Evolutionary conservation across 2,888 invertebrate species (phyloP), one percentile per base, ranked within the genome.

Genomic region (Philonicus albiceps): DNA sequence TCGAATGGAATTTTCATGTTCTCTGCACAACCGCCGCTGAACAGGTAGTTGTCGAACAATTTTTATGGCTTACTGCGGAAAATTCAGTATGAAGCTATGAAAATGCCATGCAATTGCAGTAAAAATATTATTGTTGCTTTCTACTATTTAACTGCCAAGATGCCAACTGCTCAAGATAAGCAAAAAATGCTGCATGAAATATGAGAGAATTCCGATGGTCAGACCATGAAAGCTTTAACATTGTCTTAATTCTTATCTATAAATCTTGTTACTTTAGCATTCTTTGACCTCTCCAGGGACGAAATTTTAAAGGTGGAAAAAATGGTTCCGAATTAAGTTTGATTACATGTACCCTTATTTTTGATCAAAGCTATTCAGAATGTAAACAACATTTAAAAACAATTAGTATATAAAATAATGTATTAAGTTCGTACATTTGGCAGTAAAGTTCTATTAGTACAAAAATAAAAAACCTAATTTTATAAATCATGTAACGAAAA

Each of bases 1-100:
- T 76, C 37, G 76, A 76, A 76, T 76, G 40, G 76, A 76, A 40
- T 76, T 37, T 76, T n/a, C 76, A 37, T 76, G 40, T 76, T 76
- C 40, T 22, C 2, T 43, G 75, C 34, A 43, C 19, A n/a, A 13
- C 49, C 5, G 49, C n/a, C 49, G n/a, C 49, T 16, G n/a, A n/a
- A 49, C 49, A 49, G 49, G 49, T 49, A 49, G 49, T 49, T 49
- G 49, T 49, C 19, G 49, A 49, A 49, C 49, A n/a, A 49, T 49
- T 49, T 49, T 49, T n/a, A 49, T 49, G 49, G n/a, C n/a, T 49
- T n/a, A 49, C n/a, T 49, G 49, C 49, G 49, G 49, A 49, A 49
- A 49, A 49, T 49, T 49, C 49, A n/a, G n/a, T 49, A 49, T 49
- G 49, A 49, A 49, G 16, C n/a, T n/a, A n/a, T 49, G 49, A 49